Base-by-base conservation (phyloP, 2,113 vertebrate species). In the Amphilophus citrinellus region DNA sequence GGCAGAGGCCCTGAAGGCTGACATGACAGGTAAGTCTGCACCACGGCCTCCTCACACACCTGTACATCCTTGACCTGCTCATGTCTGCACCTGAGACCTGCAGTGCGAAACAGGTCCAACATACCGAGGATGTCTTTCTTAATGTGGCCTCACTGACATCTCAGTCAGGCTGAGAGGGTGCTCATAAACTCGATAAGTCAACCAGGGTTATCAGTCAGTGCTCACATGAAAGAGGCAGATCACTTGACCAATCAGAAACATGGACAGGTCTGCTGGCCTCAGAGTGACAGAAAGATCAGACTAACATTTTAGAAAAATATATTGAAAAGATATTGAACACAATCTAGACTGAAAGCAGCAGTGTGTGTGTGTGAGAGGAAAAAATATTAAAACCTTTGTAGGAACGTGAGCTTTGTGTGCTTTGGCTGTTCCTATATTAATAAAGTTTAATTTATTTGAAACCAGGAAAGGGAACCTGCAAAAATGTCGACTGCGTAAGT, bases 1-100 rank as follows among this genome's bases (percentile, higher is more conserved):
- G 97, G 98, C 98, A 96, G 98, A 99, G 97, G 98, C 98, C 97
- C 97, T 99, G 96, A 99, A 99, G 97, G 98, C 98, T 96, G 98
- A 99, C 94, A 99, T 99, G 98, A 99, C 98, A 95, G 98, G 98
- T 99, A 96, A 17, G 87, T 79, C 2, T 76, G 20, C 84, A 35
- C 22, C 58, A 8, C 14, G 1, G 20, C 60, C 39, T 44, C 10
- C 35, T 42, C 76, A 44, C 61, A 22, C 39, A 84, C 63, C 62
- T 39, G 35, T 39, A 4, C 62, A 22, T 14, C 11, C 62, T 65
- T 39, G 10, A 65, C 10, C 27, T 73, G 66, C 3, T 71, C 24
- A 13, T 0, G 24, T 53, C 27, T 32, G 8, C 4, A 58, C 56
- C 20, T 17, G 17, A 32, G 44, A 24, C 66, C 47, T 56, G 10